Percentiles rank a stretch among this genome's conserved stretches.
Conservation (phyloP, 1,140 invertebrate genomes). For the Ericerus pela region DNA sequence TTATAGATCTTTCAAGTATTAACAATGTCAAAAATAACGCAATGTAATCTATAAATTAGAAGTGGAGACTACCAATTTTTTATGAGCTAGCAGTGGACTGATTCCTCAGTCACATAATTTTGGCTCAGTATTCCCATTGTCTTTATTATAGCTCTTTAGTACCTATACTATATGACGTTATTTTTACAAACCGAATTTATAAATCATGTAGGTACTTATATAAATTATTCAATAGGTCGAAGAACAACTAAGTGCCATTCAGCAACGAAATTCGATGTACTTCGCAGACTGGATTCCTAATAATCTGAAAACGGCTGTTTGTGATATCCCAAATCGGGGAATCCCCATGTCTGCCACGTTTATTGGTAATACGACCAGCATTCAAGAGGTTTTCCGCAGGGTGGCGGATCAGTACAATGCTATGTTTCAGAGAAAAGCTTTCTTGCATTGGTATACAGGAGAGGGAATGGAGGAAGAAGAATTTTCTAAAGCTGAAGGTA, state of each 20-base stretch:
- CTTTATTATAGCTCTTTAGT: no score
- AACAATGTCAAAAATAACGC: no score
- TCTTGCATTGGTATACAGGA: conserved; percentile 58
- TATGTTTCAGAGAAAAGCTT: conserved; percentile 66
- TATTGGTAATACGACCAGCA: conserved; percentile 54
- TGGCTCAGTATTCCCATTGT: no score
- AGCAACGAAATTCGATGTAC: conserved; percentile 59
- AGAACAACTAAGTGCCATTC: conserved; percentile 58
- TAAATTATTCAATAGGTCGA: conserved; percentile 44
- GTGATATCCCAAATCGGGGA: conserved; percentile 53
- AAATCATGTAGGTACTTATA: no score
- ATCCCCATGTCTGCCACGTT: conserved; percentile 57
- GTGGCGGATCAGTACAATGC: conserved; percentile 48
- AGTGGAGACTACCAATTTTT: no score
- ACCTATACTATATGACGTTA: no score
- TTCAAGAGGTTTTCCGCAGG: conserved; percentile 52
- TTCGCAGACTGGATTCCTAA: conserved; percentile 78
- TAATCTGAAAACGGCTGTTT: conserved; percentile 57
- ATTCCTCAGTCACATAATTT: no score
- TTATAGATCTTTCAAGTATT: no score
- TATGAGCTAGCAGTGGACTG: no score
- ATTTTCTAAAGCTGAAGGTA: conserved; percentile 52
- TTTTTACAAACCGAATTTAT: no score
- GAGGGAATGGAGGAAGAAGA: conserved; percentile 78
- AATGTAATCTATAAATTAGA: no score